Evolutionary conservation across 2,888 invertebrate species (phyloP).

Genomic region (Torymus tubicola): DNA sequence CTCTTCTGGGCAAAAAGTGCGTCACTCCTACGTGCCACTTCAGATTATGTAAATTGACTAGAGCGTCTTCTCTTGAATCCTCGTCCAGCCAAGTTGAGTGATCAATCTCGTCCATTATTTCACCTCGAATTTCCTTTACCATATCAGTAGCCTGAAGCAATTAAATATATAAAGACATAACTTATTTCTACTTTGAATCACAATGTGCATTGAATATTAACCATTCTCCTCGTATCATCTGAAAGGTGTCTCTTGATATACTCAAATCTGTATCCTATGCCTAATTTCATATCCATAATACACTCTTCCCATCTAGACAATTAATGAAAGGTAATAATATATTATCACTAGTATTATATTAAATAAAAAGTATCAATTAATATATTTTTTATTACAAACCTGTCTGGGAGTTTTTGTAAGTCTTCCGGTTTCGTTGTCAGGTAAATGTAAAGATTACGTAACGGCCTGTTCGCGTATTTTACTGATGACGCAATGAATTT

Average conservation of each 20-base stretch:
- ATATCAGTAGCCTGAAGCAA: conserved; percentile 48
- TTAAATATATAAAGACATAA: too few relatives aligned
- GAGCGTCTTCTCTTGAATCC: conserved; percentile 36
- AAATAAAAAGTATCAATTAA: too few relatives aligned
- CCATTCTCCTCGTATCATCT: conserved; percentile 26
- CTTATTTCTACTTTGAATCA: too few relatives aligned
- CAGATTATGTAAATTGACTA: conserved; percentile 56
- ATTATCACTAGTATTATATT: not conserved
- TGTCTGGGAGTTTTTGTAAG: conserved; percentile 24
- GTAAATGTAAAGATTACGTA: conserved; percentile 20
- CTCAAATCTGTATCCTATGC: conserved; percentile 51
- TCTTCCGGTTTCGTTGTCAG: conserved; percentile 4
- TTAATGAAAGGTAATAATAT: not conserved
- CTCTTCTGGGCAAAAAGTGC: conserved; percentile 44
- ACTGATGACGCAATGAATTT: conserved; percentile 50
- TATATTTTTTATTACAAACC: conserved; percentile 25
- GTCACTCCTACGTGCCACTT: conserved; percentile 51
- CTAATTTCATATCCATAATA: conserved; percentile 38
- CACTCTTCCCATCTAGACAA: conserved; percentile 56
- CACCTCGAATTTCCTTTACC: conserved; percentile 49
- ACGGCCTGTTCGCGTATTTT: conserved; percentile 38
- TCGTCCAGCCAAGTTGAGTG: conserved; percentile 55
- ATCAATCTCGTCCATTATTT: conserved; percentile 53
- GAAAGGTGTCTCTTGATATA: conserved; percentile 33
- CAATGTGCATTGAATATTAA: not conserved